Percentiles rank a stretch among this genome's conserved stretches.
These are phyloP conservation scores for Euzophera pinguis DNA, from an alignment of 2,888 invertebrate species.

Conservation along the genomic window DNA sequence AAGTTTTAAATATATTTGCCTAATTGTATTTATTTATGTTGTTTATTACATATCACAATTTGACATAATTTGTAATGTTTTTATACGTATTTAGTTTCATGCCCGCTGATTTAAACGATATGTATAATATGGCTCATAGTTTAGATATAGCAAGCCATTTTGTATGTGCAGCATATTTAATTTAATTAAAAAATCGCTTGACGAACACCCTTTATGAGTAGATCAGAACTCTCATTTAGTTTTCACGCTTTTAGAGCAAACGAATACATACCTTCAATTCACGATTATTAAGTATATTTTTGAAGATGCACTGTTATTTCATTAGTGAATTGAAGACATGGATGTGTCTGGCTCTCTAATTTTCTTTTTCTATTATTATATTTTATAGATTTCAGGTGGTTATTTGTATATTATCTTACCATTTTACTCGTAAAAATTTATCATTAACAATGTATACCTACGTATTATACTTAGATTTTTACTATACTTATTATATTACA, in stretches of 20 bases:
- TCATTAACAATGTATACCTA: not conserved
- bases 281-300: constrained; percentile 43
- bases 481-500: not conserved
- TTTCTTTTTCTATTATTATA: constrained; percentile 13
- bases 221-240: constrained; percentile 45
- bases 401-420: not conserved
- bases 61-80: not conserved
- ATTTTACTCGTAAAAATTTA: not conserved
- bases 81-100: not conserved
- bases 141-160: constrained; percentile 2
- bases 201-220: constrained; percentile 27
- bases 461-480: not conserved
- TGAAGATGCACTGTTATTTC: constrained; percentile 42
- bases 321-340: constrained; percentile 74
- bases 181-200: constrained; percentile 42
- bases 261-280: constrained; percentile 75
- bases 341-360: constrained; percentile 73
- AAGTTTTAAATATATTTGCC: no score
- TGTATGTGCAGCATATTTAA: constrained; percentile 28
- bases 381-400: constrained; percentile 10
- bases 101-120: not conserved
- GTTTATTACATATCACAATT: no score
- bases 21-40: no score
- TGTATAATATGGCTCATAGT: not conserved
- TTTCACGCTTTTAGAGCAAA: constrained; percentile 75